Base-by-base conservation (phyloP, 2,797 vertebrate species). In the Glyptemys insculpta region DNA sequence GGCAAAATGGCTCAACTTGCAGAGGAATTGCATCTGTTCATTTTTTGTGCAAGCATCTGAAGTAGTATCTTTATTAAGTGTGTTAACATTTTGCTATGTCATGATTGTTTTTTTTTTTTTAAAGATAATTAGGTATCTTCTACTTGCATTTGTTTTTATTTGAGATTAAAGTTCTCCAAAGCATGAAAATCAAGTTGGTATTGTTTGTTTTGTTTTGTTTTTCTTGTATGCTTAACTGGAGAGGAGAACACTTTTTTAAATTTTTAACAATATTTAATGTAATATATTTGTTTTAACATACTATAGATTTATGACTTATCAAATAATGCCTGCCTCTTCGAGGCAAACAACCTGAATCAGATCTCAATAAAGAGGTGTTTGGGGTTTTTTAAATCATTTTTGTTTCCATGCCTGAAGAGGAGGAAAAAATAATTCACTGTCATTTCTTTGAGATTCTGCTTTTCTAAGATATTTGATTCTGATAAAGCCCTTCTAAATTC, bases 141-240 rank as follows among this genome's bases (percentile, higher is more conserved):
- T 53, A 86, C 8, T 41, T 92, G 31, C 65, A 0, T 31, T 85
- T 91, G 8, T 25, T 85, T 86, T 92, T 19, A 87, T 89, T 93
- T 88, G 11, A 83, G 25, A 57, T 86, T 65, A 95, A 90, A 31
- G 10, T 0, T 59, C 88, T 89, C 54, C 92, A 93, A 93, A 95
- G 8, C n/a, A 83, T 85, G 81, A 79, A 93, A 95, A 74, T 90
- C 10, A 93, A 89, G 4, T 6, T 10, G 18, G 0, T 1, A 37
- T 81, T 83, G 89, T 16, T 2, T 65, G 10, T 72, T 56, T 62
- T 68, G 34, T 53, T 81, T 85, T 93, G 27, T 72, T 86, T 50
- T 50, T 50, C 50, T 1, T 65, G 7, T 62, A 49, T 62, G 2
- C 4, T 2, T 78, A 53, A 34, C 83, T n/a, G 18, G 16, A 76